A percentile compares a stretch with the other conserved stretches of the same genome.
These are phyloP conservation scores for Aphis craccivora DNA, from an alignment of 1,140 invertebrate species.

Conservation along the genomic window DNA sequence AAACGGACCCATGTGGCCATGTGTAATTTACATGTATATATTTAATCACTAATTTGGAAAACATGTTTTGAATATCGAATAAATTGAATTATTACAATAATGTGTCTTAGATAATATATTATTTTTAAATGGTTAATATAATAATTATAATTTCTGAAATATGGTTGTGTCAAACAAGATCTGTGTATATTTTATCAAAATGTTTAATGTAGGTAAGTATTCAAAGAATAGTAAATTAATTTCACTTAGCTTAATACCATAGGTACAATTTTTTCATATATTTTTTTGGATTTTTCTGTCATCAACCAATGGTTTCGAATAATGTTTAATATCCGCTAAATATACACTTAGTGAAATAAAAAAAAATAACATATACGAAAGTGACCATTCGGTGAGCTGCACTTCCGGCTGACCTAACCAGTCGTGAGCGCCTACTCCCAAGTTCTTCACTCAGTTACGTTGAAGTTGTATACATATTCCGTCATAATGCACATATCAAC, in stretches of 20 bases:
- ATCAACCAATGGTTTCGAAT: not conserved
- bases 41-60: not conserved
- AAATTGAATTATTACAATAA: not conserved
- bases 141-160: not conserved
- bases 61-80: not conserved
- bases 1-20: not conserved
- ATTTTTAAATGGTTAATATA: not conserved
- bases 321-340: not conserved
- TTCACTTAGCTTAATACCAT: not conserved
- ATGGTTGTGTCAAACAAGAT: not conserved
- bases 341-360: not conserved
- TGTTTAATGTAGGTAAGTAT: too few relatives aligned
- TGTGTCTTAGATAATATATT: not conserved
- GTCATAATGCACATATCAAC: not conserved
- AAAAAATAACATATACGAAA: slow-evolving; percentile 21
- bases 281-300: not conserved
- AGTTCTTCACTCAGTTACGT: not conserved
- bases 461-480: not conserved
- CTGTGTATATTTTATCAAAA: not conserved
- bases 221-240: not conserved
- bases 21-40: not conserved
- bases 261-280: not conserved
- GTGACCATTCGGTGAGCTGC: not conserved
- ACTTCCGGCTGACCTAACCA: not conserved
- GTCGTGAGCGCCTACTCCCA: not conserved